Evolutionary conservation across 1,140 invertebrate species (phyloP).

Genomic region (Anoplophora glabripennis): DNA sequence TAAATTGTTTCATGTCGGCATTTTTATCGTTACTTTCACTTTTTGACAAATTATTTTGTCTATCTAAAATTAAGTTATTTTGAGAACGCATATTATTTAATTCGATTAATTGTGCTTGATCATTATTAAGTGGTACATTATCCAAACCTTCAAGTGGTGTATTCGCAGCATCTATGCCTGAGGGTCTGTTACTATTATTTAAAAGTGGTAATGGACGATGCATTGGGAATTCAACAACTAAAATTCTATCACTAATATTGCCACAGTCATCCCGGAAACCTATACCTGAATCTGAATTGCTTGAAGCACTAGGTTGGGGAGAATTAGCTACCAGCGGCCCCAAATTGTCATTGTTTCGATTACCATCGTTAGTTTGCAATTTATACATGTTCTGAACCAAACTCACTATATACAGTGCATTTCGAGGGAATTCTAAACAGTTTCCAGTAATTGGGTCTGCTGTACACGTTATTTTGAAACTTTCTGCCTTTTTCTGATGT

Average conservation of each 20-base stretch:
- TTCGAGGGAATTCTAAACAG: constrained; percentile 87
- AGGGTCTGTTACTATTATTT: constrained; percentile 40
- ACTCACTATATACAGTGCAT: constrained; percentile 82
- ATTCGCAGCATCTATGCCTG: constrained; percentile 37
- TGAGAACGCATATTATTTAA: constrained; percentile 28
- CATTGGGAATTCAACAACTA: constrained; percentile 73
- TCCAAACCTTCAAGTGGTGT: constrained; percentile 34
- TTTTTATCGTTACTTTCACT: constrained; percentile 1
- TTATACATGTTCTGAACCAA: constrained; percentile 66
- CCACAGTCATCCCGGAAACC: constrained; percentile 69
- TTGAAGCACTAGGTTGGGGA: constrained; percentile 82
- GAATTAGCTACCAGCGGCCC: constrained; percentile 60
- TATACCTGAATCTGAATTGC: constrained; percentile 93
- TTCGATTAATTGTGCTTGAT: constrained; percentile 9
- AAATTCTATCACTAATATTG: constrained; percentile 76
- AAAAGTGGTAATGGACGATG: constrained; percentile 31
- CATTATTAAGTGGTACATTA: constrained; percentile 25
- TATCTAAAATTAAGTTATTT: constrained; percentile 14
- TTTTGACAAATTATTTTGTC: constrained; percentile 21
- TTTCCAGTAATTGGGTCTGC: constrained; percentile 58
- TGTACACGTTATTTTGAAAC: constrained; percentile 77
- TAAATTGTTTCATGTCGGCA: constrained; percentile 24
- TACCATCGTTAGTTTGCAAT: constrained; percentile 45
- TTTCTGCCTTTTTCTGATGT: constrained; percentile 72
- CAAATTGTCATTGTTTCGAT: constrained; percentile 30